Conservation (phyloP, 2,797 vertebrate genomes). For the Characodon lateralis region DNA sequence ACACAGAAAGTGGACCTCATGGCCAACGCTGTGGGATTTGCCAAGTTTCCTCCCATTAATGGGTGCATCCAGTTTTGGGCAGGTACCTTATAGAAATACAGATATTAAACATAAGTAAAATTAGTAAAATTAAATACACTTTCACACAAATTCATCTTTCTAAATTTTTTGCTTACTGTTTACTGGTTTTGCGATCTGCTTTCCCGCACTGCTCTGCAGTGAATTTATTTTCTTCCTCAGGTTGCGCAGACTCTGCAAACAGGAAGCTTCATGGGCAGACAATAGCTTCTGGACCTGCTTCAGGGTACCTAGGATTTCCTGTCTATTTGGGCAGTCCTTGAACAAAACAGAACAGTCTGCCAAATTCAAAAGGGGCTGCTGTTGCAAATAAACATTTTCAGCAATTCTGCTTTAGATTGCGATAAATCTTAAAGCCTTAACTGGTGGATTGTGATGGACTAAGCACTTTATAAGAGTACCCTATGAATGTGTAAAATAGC, state of each 20-base stretch:
- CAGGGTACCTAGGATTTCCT: constrained; percentile 78
- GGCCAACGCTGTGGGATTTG: constrained; percentile 73
- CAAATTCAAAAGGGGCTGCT: not conserved
- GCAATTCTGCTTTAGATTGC: not conserved
- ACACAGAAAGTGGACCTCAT: constrained; percentile 88
- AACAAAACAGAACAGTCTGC: constrained; percentile 16
- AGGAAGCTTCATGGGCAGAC: constrained; percentile 83
- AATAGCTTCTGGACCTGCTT: constrained; percentile 88
- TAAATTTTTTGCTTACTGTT: constrained; percentile 71
- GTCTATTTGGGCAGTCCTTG: constrained; percentile 83
- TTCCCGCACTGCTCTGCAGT: constrained; percentile 75
- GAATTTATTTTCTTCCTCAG: constrained; percentile 86
- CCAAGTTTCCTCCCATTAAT: constrained; percentile 84
- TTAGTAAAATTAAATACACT: not conserved
- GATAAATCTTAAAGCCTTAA: not conserved
- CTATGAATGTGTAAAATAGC: not conserved
- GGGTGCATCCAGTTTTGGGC: constrained; percentile 76
- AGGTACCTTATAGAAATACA: constrained; percentile 75
- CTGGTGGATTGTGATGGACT: not conserved
- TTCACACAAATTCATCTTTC: constrained; percentile 2
- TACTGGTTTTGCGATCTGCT: constrained; percentile 59
- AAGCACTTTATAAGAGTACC: not conserved
- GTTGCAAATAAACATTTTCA: not conserved
- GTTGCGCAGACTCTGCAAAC: constrained; percentile 76
- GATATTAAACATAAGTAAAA: not conserved